These are phyloP conservation scores for Oscheius myriophilus DNA, from an alignment of 2,888 invertebrate genomes.

Conservation along the genomic window DNA sequence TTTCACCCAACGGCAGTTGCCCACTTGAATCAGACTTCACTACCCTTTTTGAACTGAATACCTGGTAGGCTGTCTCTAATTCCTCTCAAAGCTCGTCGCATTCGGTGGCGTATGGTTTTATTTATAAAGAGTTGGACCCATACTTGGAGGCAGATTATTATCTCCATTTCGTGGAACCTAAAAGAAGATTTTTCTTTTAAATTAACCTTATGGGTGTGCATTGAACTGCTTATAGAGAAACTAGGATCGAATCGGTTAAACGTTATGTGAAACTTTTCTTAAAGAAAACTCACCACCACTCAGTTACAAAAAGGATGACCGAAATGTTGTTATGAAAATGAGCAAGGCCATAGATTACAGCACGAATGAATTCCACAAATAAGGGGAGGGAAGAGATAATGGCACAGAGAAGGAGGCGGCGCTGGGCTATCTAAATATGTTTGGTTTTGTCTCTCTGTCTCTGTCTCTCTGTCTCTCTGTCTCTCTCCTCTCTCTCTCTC, in stretches of 20 bases:
- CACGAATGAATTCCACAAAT: not conserved
- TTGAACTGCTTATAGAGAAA: too few relatives aligned
- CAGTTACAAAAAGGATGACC: not conserved
- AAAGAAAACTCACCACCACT: not conserved
- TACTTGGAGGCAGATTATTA: conserved; percentile 8
- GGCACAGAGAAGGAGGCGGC: not conserved
- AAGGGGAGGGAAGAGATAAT: not conserved
- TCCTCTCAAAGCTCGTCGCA: not conserved
- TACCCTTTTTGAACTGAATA: too few relatives aligned
- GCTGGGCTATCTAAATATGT: not conserved
- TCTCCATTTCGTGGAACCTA: conserved; percentile 10
- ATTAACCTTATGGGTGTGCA: too few relatives aligned
- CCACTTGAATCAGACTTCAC: too few relatives aligned
- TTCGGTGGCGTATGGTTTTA: not conserved
- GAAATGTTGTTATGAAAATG: not conserved
- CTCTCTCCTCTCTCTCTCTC: too few relatives aligned
- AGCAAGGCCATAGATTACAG: not conserved
- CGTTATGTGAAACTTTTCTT: too few relatives aligned
- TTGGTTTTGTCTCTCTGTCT: too few relatives aligned
- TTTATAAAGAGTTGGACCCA: conserved; percentile 6
- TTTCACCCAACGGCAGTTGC: too few relatives aligned
- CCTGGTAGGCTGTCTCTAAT: too few relatives aligned
- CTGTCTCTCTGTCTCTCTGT: too few relatives aligned
- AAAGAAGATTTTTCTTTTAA: too few relatives aligned
- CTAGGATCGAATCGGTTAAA: too few relatives aligned